These are phyloP conservation scores for Sebastes nivosus DNA, from an alignment of 2,797 vertebrate genomes.

Conservation along the genomic window DNA sequence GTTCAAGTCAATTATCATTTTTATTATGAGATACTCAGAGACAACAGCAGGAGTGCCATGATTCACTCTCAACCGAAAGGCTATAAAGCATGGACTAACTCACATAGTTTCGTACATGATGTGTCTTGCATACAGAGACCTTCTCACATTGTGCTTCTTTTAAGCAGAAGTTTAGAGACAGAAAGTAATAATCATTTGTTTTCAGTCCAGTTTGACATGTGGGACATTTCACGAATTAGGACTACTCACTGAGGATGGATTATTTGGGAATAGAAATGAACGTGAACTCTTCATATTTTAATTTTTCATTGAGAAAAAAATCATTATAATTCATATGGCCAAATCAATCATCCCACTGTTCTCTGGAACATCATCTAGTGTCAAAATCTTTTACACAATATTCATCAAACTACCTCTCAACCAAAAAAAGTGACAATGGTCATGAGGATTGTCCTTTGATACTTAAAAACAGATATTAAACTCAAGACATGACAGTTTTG, in stretches of 20 bases:
- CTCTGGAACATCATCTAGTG: neutral
- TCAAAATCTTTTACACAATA: neutral
- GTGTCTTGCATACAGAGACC: conserved; percentile 18
- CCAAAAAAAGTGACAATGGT: neutral
- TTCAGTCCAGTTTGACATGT: conserved; percentile 3
- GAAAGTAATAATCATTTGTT: conserved; percentile 9
- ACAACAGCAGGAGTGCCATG: conserved; percentile 27
- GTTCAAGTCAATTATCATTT: conserved; percentile 52
- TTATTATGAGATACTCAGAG: conserved; percentile 66
- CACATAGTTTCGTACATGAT: conserved; percentile 2
- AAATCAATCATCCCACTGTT: neutral
- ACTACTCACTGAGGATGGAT: neutral
- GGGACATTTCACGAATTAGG: neutral
- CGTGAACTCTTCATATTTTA: neutral
- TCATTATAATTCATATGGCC: neutral
- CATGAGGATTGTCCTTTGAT: conserved; percentile 22
- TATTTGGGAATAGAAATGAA: neutral
- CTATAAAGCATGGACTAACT: conserved; percentile 15
- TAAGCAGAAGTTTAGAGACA: neutral
- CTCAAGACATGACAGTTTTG: neutral
- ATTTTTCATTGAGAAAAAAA: neutral
- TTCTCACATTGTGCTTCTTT: conserved; percentile 37
- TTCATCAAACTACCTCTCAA: neutral
- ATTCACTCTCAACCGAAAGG: conserved; percentile 25
- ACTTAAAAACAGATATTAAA: neutral